Conservation (phyloP, 2,888 invertebrate genomes). For the Lymantria monacha region DNA sequence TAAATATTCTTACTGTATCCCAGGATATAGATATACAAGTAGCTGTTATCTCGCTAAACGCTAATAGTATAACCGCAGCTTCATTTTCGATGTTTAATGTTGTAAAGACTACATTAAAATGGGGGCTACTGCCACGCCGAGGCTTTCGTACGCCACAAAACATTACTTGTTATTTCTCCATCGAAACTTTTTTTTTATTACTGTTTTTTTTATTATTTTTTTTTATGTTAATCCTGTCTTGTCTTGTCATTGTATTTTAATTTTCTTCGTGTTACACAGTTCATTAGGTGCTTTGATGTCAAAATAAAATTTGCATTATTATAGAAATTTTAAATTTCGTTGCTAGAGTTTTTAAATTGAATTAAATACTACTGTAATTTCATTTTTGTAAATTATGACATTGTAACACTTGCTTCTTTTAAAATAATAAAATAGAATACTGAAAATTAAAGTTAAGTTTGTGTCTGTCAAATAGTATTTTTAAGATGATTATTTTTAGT, state of each 20-base stretch:
- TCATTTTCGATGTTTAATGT: constrained; percentile 37
- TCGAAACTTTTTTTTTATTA: constrained; percentile 23
- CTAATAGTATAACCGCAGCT: constrained; percentile 15
- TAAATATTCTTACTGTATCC: too few species aligned
- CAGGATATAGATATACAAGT: too few species aligned
- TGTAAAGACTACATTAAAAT: constrained; percentile 44
- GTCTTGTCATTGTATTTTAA: constrained; percentile 7
- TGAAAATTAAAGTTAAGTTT: too few species aligned
- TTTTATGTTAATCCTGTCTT: constrained; percentile 12
- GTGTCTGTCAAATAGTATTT: too few species aligned
- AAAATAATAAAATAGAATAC: too few species aligned
- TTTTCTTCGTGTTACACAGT: constrained; percentile 6
- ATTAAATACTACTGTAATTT: too few species aligned
- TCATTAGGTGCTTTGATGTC: constrained; percentile 3
- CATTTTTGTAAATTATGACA: too few species aligned
- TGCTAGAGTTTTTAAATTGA: too few species aligned
- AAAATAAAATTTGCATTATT: neutral
- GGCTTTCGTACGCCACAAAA: constrained; percentile 28
- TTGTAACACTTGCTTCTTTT: too few species aligned
- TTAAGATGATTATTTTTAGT: too few species aligned
- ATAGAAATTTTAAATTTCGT: too few species aligned
- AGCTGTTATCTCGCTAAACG: constrained; percentile 8
- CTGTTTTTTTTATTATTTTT: constrained; percentile 13
- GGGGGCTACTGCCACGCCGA: constrained; percentile 19
- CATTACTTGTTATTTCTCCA: constrained; percentile 33